A percentile compares a stretch with the other conserved stretches of the same genome.
phyloP scores from a whole-genome alignment of 2,797 vertebrate genomes.

The Notoglanidium macrostoma region DNA sequence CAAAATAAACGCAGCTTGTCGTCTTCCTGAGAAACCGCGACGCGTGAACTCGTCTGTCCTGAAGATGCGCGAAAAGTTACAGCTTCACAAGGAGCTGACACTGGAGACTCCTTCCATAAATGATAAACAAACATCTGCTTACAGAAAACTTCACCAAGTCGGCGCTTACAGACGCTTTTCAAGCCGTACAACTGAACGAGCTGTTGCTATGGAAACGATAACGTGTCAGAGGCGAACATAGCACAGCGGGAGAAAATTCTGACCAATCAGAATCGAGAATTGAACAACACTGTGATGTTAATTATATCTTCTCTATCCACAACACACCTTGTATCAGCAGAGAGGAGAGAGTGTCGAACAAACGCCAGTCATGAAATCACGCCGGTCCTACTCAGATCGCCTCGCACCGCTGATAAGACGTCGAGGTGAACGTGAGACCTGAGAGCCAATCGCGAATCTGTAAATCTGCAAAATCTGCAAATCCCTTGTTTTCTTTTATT shows the following conservation, averaged over 20 bases:
- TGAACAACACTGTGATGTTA: neutral
- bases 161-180: neutral
- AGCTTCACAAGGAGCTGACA: neutral
- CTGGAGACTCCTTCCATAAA: neutral
- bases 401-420: conserved; percentile 16
- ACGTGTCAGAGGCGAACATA: neutral
- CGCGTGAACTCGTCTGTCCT: too few species aligned
- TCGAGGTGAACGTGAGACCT: neutral
- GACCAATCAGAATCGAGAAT: neutral
- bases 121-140: neutral
- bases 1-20: too few species aligned
- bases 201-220: neutral
- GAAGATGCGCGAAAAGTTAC: too few species aligned
- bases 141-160: neutral
- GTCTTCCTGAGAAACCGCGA: too few species aligned
- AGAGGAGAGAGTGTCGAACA: neutral
- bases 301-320: neutral
- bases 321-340: neutral
- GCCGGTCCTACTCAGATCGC: neutral
- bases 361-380: neutral
- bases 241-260: neutral
- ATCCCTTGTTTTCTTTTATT: conserved; percentile 41
- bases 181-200: neutral
- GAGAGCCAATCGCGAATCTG: neutral
- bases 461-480: conserved; percentile 29